Conservation (phyloP, 2,797 vertebrate genomes). For the Bufotes viridis region DNA sequence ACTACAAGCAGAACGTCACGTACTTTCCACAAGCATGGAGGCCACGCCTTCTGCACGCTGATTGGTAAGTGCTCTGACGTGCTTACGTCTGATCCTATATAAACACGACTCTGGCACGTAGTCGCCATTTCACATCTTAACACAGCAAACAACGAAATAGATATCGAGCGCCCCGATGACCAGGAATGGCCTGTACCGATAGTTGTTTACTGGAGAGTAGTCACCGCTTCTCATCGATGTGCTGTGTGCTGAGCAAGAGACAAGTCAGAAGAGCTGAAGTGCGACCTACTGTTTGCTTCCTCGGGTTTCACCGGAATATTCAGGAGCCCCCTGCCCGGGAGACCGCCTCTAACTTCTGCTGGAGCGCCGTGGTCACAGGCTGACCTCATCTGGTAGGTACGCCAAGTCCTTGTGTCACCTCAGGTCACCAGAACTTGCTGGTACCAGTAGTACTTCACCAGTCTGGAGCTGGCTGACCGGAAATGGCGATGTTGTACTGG, state of each 20-base stretch:
- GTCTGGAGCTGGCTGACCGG: not conserved
- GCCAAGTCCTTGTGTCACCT: not conserved
- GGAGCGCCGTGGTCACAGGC: slow-evolving; percentile 51
- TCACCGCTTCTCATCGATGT: slow-evolving; percentile 23
- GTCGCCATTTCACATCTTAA: not conserved
- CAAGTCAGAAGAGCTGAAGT: not conserved
- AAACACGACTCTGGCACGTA: not conserved
- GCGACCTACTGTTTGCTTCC: not conserved
- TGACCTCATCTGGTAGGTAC: not conserved
- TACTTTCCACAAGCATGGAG: not conserved
- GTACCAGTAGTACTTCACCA: not conserved
- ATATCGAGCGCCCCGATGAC: slow-evolving; percentile 31
- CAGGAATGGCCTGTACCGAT: slow-evolving; percentile 41
- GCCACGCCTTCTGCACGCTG: slow-evolving; percentile 9
- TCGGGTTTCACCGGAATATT: not conserved
- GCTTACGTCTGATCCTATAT: not conserved
- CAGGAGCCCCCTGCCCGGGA: slow-evolving; percentile 25
- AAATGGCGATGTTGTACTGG: not conserved
- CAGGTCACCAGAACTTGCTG: not conserved
- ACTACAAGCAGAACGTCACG: not conserved
- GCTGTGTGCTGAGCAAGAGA: not conserved
- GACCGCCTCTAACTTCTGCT: slow-evolving; percentile 33
- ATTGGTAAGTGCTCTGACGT: not conserved
- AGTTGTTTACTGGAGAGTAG: not conserved
- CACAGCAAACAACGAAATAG: not conserved